Evolutionary conservation across 2,888 invertebrate species (phyloP).

Genomic region (Lissonota sp.): DNA sequence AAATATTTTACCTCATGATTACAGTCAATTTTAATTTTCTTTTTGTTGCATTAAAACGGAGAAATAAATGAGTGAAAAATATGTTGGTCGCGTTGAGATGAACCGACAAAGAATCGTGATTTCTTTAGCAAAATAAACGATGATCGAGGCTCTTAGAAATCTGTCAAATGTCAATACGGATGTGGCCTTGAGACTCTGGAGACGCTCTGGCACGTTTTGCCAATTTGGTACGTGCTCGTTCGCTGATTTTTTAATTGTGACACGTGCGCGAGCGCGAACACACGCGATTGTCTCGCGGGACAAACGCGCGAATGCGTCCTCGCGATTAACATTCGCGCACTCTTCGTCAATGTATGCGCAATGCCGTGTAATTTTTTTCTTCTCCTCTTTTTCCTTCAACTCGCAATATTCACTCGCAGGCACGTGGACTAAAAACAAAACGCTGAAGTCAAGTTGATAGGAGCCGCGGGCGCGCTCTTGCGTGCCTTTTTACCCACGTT

Average conservation of each 20-base stretch:
- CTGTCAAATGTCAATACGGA: constrained; percentile 76
- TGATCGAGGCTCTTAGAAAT: constrained; percentile 59
- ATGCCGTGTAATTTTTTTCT: constrained; percentile 15
- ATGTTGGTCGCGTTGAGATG: neutral
- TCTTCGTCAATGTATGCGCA: constrained; percentile 21
- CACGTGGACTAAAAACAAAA: neutral
- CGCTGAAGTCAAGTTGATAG: neutral
- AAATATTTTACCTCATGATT: too few species aligned
- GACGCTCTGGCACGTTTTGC: constrained; percentile 76
- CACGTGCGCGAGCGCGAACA: constrained; percentile 69
- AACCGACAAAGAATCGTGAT: constrained; percentile 4
- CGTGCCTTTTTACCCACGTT: neutral
- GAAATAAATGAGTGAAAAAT: neutral
- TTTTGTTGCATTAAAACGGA: neutral
- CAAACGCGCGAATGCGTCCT: constrained; percentile 36
- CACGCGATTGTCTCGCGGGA: constrained; percentile 37
- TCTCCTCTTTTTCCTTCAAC: neutral
- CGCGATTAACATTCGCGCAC: constrained; percentile 33
- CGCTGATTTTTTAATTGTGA: constrained; percentile 50
- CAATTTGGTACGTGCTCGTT: constrained; percentile 72
- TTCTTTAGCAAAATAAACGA: constrained; percentile 70
- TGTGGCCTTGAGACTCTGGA: constrained; percentile 75
- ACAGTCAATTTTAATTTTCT: too few species aligned
- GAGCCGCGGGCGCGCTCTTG: neutral
- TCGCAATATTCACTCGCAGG: neutral